Evolutionary conservation across 2,888 invertebrate genomes (phyloP), one percentile per base, ranked within the genome.

Genomic region (Nephrocerus scutellatus): DNA sequence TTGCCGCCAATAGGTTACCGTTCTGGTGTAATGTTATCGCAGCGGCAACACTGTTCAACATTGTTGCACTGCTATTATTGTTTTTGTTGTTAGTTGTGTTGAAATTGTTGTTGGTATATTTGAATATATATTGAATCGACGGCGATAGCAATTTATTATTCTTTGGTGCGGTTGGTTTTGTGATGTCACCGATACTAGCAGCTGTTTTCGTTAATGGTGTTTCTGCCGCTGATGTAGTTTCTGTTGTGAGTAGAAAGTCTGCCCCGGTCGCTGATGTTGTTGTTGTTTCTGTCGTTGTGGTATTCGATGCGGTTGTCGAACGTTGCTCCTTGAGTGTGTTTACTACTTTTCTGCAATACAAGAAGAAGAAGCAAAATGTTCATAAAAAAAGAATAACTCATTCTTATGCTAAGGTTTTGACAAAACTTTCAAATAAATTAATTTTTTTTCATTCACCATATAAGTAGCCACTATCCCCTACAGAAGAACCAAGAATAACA

Each of bases 261-360:
- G 70, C 70, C 37, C 70, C 69, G 45, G 71, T 42, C 22, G 47
- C 41, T 22, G 39, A 32, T 29, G 45, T 57, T 47, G 44, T 44
- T 45, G 41, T 57, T 51, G 40, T 47, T 54, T 52, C 49, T 68
- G 47, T 66, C 64, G 50, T 24, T 34, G 31, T 33, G 20, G 46
- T 54, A 49, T 48, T 49, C 34, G 56, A 48, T 41, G 56, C 53
- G 47, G 55, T 55, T 43, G 65, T 64, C 49, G 84, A 84, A 63
- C 93, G 76, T 74, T 93, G 89, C 72, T 90, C 89, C 71, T 88
- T 88, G 60, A 93, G 74, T 56, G 86, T 84, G 55, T 88, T 85
- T 59, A 88, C 87, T 77, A 93, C 91, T 71, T 93, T 89, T 72
- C 95, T 15, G 10, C 36, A n/a, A 40, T n/a, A n/a, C n/a, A n/a